Percentiles rank a stretch among this genome's conserved stretches.
phyloP scores from a whole-genome alignment of 2,113 vertebrate species.

The Archilochus colubris region DNA sequence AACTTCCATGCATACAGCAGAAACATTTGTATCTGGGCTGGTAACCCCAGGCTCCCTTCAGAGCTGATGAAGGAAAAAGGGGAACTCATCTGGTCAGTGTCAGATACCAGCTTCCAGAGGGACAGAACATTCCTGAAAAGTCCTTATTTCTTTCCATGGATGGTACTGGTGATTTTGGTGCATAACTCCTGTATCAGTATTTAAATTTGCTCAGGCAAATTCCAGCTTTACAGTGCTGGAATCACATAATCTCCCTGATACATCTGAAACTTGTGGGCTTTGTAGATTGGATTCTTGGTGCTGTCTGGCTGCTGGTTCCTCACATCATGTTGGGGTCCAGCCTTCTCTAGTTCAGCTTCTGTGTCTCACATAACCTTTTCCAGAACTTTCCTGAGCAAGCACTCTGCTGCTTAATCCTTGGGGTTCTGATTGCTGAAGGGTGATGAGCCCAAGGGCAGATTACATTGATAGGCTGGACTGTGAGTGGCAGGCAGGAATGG shows the following conservation, averaged over 20 bases:
- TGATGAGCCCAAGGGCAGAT: background rate
- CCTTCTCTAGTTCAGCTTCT: background rate
- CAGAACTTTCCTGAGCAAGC: no score
- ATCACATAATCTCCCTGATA: background rate
- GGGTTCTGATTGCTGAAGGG: background rate
- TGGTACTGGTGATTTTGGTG: background rate
- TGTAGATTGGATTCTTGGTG: background rate
- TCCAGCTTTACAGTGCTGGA: background rate
- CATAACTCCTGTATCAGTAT: background rate
- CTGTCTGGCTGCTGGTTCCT: background rate
- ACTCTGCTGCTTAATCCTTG: background rate
- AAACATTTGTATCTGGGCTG: background rate
- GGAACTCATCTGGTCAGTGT: background rate
- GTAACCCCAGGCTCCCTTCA: background rate
- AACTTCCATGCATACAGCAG: background rate
- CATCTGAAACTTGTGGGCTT: background rate
- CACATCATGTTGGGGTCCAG: background rate
- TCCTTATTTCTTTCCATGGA: background rate
- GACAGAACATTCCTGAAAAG: background rate
- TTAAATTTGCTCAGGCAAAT: background rate
- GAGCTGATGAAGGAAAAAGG: background rate
- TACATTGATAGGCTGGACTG: background rate
- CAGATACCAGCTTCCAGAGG: background rate
- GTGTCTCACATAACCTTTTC: background rate
- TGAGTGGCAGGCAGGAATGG: fast-evolving